A percentile compares a stretch with the other conserved stretches of the same genome.
These are phyloP conservation scores for Melanophora roralis DNA, from an alignment of 2,888 invertebrate species.

Conservation along the genomic window DNA sequence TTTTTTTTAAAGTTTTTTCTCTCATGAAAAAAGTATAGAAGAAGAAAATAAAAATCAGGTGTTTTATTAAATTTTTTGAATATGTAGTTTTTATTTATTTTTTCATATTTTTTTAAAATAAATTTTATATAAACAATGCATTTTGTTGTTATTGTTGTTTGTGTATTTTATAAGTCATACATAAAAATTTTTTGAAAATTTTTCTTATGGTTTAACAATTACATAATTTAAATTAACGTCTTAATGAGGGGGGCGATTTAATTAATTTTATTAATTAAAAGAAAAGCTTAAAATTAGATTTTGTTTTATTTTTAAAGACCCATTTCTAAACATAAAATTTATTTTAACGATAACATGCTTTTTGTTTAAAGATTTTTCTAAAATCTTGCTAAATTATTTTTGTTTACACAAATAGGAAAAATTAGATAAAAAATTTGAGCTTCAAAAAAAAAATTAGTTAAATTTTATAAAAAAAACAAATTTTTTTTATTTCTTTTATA, in stretches of 20 bases:
- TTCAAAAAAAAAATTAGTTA: conserved; percentile 38
- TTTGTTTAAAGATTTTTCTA: conserved; percentile 46
- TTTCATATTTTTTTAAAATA: conserved; percentile 45
- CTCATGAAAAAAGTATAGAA: neutral
- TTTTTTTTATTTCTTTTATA: neutral
- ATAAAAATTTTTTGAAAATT: conserved; percentile 7
- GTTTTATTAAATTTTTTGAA: conserved; percentile 46
- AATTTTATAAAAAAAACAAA: conserved; percentile 20
- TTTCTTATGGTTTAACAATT: conserved; percentile 43
- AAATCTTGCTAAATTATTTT: conserved; percentile 37
- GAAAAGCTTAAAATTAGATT: conserved; percentile 40
- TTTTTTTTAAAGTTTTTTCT: conserved; percentile 8
- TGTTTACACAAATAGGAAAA: conserved; percentile 35
- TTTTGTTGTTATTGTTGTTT: conserved; percentile 33
- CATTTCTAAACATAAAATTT: conserved; percentile 30
- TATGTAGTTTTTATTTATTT: conserved; percentile 50
- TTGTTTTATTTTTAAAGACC: conserved; percentile 32
- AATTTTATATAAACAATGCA: conserved; percentile 48
- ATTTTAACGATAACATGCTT: conserved; percentile 54
- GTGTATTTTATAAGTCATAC: conserved; percentile 6
- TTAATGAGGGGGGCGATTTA: conserved; percentile 30
- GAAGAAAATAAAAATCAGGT: conserved; percentile 36
- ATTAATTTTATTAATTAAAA: conserved; percentile 47
- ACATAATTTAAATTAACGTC: conserved; percentile 58
- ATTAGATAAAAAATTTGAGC: conserved; percentile 49